phyloP scores from a whole-genome alignment of 2,113 vertebrate species.

The Takifugu flavidus region DNA sequence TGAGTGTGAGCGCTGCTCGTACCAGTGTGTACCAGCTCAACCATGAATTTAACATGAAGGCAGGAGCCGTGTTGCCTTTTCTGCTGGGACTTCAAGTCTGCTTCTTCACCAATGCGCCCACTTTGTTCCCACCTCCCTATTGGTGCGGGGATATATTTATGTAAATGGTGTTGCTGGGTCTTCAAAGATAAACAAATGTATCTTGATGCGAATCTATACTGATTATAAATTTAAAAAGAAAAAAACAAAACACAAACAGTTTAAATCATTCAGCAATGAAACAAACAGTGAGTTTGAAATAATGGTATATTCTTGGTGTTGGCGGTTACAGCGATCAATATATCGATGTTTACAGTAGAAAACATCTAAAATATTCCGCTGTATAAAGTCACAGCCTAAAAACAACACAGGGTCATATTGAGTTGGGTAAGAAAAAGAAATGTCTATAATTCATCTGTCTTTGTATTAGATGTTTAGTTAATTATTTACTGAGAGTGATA shows the following conservation, averaged over 20 bases:
- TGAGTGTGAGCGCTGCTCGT: constrained; percentile 21
- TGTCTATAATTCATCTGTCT: too few species aligned
- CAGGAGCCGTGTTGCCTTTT: constrained; percentile 37
- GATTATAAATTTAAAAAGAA: constrained; percentile 57
- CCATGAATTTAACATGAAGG: constrained; percentile 70
- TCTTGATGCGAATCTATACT: constrained; percentile 50
- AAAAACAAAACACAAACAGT: constrained; percentile 36
- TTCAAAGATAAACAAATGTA: constrained; percentile 61
- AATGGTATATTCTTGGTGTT: too few species aligned
- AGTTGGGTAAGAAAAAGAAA: too few species aligned
- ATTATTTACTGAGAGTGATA: too few species aligned
- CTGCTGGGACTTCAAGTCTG: constrained; percentile 44
- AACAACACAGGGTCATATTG: too few species aligned
- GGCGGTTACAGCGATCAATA: too few species aligned
- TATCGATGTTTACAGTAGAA: too few species aligned
- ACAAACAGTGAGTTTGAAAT: too few species aligned
- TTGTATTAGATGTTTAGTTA: too few species aligned
- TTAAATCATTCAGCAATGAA: too few species aligned
- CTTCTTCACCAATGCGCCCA: constrained; percentile 56
- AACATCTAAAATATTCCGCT: too few species aligned
- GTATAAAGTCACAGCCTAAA: too few species aligned
- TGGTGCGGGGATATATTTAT: constrained; percentile 60
- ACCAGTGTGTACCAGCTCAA: constrained; percentile 32
- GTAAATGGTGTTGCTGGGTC: constrained; percentile 42
- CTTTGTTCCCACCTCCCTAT: constrained; percentile 53